A percentile compares a stretch with the other conserved stretches of the same genome.
Evolutionary conservation across 2,888 invertebrate genomes (phyloP).

Genomic region (Leptura quadrifasciata): DNA sequence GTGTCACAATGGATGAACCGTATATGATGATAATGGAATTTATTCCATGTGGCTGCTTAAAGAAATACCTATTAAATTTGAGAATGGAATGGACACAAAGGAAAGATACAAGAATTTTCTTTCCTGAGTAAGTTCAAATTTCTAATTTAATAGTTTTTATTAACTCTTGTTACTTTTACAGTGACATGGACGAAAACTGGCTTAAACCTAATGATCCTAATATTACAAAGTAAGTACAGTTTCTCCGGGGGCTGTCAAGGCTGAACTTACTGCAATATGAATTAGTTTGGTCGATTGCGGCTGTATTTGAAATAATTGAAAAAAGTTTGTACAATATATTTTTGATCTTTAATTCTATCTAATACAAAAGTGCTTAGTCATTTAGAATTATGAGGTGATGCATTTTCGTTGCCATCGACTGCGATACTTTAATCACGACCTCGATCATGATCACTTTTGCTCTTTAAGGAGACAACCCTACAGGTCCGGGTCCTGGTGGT

Average conservation of each 20-base stretch:
- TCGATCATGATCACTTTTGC: too few relatives aligned
- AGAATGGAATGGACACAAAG: constrained; percentile 65
- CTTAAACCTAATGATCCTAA: constrained; percentile 8
- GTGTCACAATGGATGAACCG: constrained; percentile 82
- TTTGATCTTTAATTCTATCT: too few relatives aligned
- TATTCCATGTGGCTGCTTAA: constrained; percentile 85
- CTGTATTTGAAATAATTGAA: too few relatives aligned
- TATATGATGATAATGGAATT: constrained; percentile 87
- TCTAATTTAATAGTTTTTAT: constrained; percentile 9
- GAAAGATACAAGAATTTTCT: constrained; percentile 54
- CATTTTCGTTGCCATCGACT: too few relatives aligned
- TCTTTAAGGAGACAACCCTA: too few relatives aligned
- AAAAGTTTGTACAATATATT: too few relatives aligned
- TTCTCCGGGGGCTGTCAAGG: not conserved
- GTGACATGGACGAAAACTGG: constrained; percentile 39
- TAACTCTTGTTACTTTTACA: constrained; percentile 32
- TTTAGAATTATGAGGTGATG: too few relatives aligned
- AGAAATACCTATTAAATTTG: constrained; percentile 78
- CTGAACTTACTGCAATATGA: too few relatives aligned
- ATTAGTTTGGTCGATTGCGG: too few relatives aligned
- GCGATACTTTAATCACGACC: too few relatives aligned
- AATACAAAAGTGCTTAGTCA: too few relatives aligned
- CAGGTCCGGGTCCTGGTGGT: too few relatives aligned
- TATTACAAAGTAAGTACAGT: constrained; percentile 29
- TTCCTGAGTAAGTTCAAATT: constrained; percentile 61